Conservation (phyloP, 2,113 vertebrate genomes). For the Corapipo altera region DNA sequence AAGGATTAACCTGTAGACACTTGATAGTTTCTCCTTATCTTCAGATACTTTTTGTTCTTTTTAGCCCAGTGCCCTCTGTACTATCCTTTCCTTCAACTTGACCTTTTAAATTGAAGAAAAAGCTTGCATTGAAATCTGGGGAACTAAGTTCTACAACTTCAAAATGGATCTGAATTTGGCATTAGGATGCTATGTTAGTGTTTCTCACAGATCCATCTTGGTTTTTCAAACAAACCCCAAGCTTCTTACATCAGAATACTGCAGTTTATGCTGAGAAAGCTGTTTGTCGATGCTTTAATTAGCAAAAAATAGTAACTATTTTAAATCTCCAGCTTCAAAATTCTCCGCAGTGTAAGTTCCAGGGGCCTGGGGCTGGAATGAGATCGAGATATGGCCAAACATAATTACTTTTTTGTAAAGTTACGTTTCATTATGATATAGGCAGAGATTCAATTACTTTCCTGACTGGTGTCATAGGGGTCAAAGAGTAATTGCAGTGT, state of each 20-base stretch:
- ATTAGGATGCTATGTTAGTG: not conserved
- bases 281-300: not conserved
- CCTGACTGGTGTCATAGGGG: not conserved
- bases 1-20: not conserved
- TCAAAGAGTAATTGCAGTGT: not conserved
- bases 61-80: not conserved
- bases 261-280: not conserved
- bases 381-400: not conserved
- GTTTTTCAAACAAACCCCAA: not conserved
- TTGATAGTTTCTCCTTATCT: not conserved
- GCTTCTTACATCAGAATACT: not conserved
- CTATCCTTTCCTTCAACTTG: not conserved
- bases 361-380: not conserved
- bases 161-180: not conserved
- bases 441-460: not conserved
- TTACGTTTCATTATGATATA: not conserved
- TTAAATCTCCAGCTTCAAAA: not conserved
- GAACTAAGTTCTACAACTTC: not conserved
- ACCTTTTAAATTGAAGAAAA: not conserved
- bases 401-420: not conserved
- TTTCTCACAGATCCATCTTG: not conserved
- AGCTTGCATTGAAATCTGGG: not conserved
- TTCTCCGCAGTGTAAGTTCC: not conserved
- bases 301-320: not conserved
- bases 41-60: not conserved